A percentile compares a stretch with the other conserved stretches of the same genome.
phyloP scores from a whole-genome alignment of 1,140 invertebrate species.

The Lanistes nyassanus region DNA sequence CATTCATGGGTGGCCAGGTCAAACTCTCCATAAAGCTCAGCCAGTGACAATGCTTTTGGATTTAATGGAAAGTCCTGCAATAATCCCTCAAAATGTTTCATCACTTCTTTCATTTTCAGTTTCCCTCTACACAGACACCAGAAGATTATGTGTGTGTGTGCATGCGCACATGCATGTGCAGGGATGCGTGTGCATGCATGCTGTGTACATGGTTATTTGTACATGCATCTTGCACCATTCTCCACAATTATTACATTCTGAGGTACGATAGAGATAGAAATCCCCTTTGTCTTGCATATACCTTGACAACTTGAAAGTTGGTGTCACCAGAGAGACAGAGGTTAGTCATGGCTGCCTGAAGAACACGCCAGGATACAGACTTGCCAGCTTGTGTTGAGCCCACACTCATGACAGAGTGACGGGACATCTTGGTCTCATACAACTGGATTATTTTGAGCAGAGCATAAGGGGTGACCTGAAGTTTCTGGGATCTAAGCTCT shows the following conservation, averaged over 20 bases:
- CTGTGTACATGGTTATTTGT: too few relatives aligned
- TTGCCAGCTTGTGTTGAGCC: slow-evolving; percentile 67
- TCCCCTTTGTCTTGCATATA: too few relatives aligned
- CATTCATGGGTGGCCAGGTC: slow-evolving; percentile 81
- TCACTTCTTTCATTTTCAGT: too few relatives aligned
- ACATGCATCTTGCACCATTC: too few relatives aligned
- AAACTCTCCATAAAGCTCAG: slow-evolving; percentile 67
- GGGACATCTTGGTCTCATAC: slow-evolving; percentile 67
- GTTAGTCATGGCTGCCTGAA: slow-evolving; percentile 57
- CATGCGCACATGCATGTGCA: too few relatives aligned
- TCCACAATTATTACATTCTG: too few relatives aligned
- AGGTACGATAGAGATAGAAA: too few relatives aligned
- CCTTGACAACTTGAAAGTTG: slow-evolving; percentile 51
- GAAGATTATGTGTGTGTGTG: too few relatives aligned
- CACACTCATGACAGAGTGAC: slow-evolving; percentile 69
- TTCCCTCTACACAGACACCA: too few relatives aligned
- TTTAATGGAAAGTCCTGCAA: slow-evolving; percentile 74
- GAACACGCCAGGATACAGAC: slow-evolving; percentile 62
- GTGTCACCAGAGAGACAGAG: slow-evolving; percentile 48
- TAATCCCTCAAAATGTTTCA: background rate
- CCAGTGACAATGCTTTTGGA: slow-evolving; percentile 68
- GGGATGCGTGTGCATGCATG: too few relatives aligned
- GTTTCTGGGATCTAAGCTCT: slow-evolving; percentile 39
- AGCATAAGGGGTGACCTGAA: slow-evolving; percentile 58
- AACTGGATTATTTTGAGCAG: slow-evolving; percentile 68